phyloP scores from a whole-genome alignment of 2,113 vertebrate genomes.

The Protobothrops flavoviridis region DNA sequence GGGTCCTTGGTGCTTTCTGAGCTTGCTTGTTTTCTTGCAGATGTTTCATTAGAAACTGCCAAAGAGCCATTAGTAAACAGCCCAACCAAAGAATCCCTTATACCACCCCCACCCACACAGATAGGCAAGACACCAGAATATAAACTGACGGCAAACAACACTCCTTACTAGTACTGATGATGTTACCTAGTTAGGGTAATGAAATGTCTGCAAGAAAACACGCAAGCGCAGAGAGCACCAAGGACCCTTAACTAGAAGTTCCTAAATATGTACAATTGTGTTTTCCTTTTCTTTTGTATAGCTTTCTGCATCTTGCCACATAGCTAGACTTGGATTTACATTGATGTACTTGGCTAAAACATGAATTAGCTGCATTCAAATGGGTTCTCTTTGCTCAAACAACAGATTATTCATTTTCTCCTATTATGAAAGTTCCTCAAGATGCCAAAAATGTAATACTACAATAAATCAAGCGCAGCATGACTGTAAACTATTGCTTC shows the following conservation, averaged over 20 bases:
- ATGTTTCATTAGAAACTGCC: no score
- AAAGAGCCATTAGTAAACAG: no score
- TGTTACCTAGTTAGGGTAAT: no score
- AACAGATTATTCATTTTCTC: conserved; percentile 35
- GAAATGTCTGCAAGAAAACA: no score
- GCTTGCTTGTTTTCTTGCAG: no score
- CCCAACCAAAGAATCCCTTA: no score
- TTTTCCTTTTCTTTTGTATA: conserved; percentile 5
- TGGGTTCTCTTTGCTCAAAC: conserved; percentile 14
- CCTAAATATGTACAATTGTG: background rate
- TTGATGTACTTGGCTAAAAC: conserved; percentile 12
- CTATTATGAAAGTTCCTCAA: conserved; percentile 38
- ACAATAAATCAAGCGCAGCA: conserved; percentile 24
- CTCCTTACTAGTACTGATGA: no score
- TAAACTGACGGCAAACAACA: no score
- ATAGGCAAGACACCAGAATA: no score
- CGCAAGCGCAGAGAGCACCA: no score
- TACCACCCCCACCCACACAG: no score
- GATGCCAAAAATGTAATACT: conserved; percentile 31
- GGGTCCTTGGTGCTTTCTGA: no score
- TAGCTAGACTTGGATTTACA: background rate
- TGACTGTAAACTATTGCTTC: conserved; percentile 21
- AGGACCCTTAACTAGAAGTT: background rate
- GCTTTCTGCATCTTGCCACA: background rate
- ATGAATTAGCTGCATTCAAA: conserved; percentile 4